Conservation (phyloP, 2,888 invertebrate genomes). For the Coenonympha glycerion region DNA sequence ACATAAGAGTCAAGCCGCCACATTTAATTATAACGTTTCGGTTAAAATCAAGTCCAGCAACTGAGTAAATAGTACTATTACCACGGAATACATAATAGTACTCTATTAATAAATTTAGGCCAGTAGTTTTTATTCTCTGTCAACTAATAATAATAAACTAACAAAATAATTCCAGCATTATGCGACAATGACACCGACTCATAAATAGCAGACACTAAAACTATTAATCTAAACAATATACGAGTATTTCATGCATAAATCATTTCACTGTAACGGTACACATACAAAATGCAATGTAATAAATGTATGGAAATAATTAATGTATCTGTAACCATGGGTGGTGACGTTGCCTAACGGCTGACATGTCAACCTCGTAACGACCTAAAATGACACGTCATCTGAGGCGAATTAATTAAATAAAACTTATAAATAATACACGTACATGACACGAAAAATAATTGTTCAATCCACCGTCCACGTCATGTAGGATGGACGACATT, state of each 20-base stretch:
- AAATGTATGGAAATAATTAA: slow-evolving; percentile 29
- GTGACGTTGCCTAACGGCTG: slow-evolving; percentile 16
- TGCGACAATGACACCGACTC: slow-evolving; percentile 1
- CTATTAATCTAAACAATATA: slow-evolving; percentile 15
- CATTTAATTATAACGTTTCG: too few relatives aligned
- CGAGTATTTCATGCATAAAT: slow-evolving; percentile 16
- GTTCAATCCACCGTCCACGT: too few relatives aligned
- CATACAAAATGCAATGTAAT: slow-evolving; percentile 21
- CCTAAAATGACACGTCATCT: slow-evolving; percentile 38
- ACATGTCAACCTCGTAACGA: slow-evolving; percentile 20
- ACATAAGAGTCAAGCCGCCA: too few relatives aligned
- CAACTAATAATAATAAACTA: not conserved
- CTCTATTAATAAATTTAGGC: too few relatives aligned
- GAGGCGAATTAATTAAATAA: slow-evolving; percentile 50
- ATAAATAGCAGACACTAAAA: not conserved
- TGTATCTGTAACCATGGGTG: slow-evolving; percentile 22
- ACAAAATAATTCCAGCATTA: too few relatives aligned
- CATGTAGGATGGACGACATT: not conserved
- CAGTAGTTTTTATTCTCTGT: too few relatives aligned
- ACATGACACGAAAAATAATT: too few relatives aligned
- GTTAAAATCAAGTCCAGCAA: too few relatives aligned
- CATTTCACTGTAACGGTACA: slow-evolving; percentile 4
- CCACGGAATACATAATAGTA: too few relatives aligned
- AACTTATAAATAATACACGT: too few relatives aligned
- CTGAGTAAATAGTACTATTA: too few relatives aligned